Base-by-base conservation (phyloP, 2,888 invertebrate genomes). In the Hypsopygia costalis region DNA sequence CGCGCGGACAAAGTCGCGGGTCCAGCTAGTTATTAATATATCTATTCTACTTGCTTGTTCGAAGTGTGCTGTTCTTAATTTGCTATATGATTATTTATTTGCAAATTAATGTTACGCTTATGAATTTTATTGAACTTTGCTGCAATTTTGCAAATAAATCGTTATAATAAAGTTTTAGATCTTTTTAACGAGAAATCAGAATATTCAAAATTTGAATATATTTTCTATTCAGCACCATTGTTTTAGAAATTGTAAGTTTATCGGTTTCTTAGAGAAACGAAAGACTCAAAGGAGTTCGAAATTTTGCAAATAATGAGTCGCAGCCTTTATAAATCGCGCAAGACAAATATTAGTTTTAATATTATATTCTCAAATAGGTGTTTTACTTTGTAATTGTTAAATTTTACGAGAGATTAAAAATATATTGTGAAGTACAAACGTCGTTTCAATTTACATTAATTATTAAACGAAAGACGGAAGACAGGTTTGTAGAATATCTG, bases 251-350 rank as follows among this genome's bases (percentile, higher is more conserved):
- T 25, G 25, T 25, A 25, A 25, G 25, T 25, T 25, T 25, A 25
- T 25, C 35, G 11, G 28, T 12, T 12, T 8, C 6, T 28, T 25
- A 25, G 25, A 12, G n/a, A 5, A 35, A 11, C 6, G 27, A 27
- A 12, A 35, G 35, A 22, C 35, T 28, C 25, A 27, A 34, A n/a
- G 25, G 4, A 6, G 9, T 34, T 22, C 22, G 8, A 34, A 28
- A n/a, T 35, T 35, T 35, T 12, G 33, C 16, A 27, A 27, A 35
- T 27, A 35, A 35, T 35, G 28, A 36, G 10, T 25, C n/a, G 6
- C 12, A 35, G 12, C 10, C 20, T 12, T 27, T 9, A 29, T 29
- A 10, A 36, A 12, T 28, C 28, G 28, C n/a, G 11, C 9, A 16
- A 16, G 11, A 29, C 7, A 36, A 36, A 36, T 36, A 29, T 36